Base-by-base conservation (phyloP, 2,888 invertebrate genomes). In the Amphimallon solstitiale region DNA sequence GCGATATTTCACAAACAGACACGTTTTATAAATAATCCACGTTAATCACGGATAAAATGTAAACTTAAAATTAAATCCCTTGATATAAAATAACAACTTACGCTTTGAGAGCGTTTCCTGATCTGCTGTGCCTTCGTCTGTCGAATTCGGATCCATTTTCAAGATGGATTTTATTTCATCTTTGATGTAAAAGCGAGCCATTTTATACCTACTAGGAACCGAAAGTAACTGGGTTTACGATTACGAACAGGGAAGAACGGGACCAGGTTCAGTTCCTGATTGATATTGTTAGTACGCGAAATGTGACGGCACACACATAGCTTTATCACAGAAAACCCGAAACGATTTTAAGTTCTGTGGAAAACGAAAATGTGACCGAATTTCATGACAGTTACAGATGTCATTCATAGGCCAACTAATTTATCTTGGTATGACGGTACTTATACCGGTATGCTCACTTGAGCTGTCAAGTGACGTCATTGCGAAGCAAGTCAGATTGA, bases 111-210 rank as follows among this genome's bases (percentile, higher is more conserved):
- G 51, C 14, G 63, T 59, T 21, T 67, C 67, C n/a, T 61, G 66
- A 40, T 67, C 67, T 14, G 67, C 63, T 12, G 67, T 63, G 4
- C 63, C 48, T 35, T 46, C 48, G 14, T 67, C 67, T n/a, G 54
- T n/a, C 12, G 56, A 49, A 65, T 59, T 61, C 37, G 54, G 40
- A 37, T 72, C 70, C 69, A 73, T 69, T 51, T 69, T 68, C 43
- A 73, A 40, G 70, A 73, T 75, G 59, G 73, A 76, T 70, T 78
- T 78, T 67, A 79, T 74, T n/a, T 78, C 68, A 52, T 78, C 78
- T 69, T 78, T 79, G n/a, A 79, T 70, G 43, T 76, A 76, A 61
- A 76, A 73, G 61, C 75, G 74, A n/a, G 76, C 75, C 77, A 77
- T 77, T 7, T 15, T 51, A 29, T 12, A 19, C 14, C n/a, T 12